Evolutionary conservation across 2,797 vertebrate species (phyloP).

Genomic region (Phataginus tricuspis): DNA sequence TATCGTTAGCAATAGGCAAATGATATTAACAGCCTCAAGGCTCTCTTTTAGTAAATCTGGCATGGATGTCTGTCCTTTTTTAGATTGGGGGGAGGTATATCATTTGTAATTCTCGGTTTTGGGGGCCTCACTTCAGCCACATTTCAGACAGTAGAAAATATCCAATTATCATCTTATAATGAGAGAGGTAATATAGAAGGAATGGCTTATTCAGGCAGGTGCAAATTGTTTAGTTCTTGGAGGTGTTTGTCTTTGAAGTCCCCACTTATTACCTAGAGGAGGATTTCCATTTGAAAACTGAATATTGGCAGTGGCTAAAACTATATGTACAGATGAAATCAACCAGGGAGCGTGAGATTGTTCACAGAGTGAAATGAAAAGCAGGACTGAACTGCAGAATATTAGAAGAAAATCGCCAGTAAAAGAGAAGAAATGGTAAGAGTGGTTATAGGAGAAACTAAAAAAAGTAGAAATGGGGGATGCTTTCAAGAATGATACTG

Average conservation of each 20-base stretch:
- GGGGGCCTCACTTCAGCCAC: neutral
- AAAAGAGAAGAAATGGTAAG: neutral
- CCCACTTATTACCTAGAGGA: neutral
- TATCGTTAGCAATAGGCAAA: neutral
- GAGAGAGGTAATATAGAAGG: neutral
- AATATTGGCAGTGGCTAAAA: neutral
- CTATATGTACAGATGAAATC: neutral
- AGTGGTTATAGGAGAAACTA: neutral
- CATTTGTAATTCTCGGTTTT: neutral
- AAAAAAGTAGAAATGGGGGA: neutral
- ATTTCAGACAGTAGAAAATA: neutral
- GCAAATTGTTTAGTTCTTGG: neutral
- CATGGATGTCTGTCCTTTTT: neutral
- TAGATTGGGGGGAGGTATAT: neutral
- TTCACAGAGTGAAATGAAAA: neutral
- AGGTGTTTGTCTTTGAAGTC: conserved; percentile 1
- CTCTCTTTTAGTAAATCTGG: neutral
- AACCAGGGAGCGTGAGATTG: neutral
- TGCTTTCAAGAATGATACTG: neutral
- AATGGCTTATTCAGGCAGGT: neutral
- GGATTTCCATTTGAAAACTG: neutral
- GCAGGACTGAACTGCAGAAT: neutral
- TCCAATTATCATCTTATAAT: neutral
- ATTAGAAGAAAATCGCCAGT: neutral
- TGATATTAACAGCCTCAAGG: neutral